A percentile compares a stretch with the other conserved stretches of the same genome.
Conservation (phyloP, 2,113 vertebrate genomes). For the Morphnarchus princeps region DNA sequence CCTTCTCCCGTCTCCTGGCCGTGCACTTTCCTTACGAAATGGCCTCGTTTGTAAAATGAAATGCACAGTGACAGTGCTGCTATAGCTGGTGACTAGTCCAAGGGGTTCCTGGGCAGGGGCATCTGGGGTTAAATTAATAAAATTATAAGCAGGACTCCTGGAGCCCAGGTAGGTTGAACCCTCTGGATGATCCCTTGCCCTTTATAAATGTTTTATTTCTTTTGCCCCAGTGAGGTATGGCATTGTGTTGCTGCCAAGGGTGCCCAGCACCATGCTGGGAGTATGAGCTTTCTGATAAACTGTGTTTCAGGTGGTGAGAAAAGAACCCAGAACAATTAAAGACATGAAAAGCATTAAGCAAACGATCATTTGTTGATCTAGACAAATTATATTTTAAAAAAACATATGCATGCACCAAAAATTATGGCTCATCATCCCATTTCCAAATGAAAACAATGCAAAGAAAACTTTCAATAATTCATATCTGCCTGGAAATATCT, state of each 20-base stretch:
- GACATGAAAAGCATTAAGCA: neutral
- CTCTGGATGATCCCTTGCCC: neutral
- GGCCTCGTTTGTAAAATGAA: neutral
- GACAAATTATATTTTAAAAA: neutral
- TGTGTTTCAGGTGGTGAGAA: neutral
- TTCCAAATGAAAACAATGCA: neutral
- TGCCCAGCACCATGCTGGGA: neutral
- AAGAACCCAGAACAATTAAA: neutral
- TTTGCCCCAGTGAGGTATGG: accelerated
- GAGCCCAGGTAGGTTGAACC: neutral
- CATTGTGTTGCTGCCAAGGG: accelerated
- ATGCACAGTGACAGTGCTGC: too few relatives aligned
- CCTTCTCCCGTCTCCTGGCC: neutral
- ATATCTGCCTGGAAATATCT: neutral
- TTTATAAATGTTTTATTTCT: neutral
- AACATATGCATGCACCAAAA: neutral
- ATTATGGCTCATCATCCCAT: neutral
- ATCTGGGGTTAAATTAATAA: neutral
- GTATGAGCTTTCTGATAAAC: neutral
- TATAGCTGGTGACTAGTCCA: neutral
- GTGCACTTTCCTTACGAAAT: neutral
- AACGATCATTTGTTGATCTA: neutral
- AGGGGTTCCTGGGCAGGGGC: neutral
- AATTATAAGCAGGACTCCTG: neutral
- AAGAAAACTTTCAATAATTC: neutral